Conservation (phyloP, 2,113 vertebrate species). For the Sceloporus tristichus region DNA sequence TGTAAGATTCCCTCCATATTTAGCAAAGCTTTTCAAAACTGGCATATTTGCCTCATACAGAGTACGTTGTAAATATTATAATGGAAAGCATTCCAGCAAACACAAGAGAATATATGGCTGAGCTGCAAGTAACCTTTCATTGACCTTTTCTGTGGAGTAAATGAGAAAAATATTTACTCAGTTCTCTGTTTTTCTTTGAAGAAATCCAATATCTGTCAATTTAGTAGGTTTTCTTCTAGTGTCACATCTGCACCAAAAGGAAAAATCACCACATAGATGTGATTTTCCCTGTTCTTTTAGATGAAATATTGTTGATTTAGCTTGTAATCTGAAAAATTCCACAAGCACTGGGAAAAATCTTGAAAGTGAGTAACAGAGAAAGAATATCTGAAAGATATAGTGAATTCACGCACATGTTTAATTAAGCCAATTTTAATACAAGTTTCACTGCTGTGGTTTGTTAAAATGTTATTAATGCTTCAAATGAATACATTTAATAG, state of each 20-base stretch:
- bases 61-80: background rate
- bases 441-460: constrained; percentile 42
- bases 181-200: background rate
- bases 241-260: background rate
- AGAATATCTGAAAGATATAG: constrained; percentile 55
- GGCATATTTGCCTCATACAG: no score
- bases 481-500: constrained; percentile 44
- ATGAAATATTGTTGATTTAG: no score
- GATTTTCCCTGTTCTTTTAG: background rate
- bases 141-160: background rate
- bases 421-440: constrained; percentile 35
- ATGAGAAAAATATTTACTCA: background rate
- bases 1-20: no score
- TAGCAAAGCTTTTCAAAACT: no score
- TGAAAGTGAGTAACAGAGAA: constrained; percentile 52
- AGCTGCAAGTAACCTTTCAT: background rate
- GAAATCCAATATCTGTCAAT: background rate
- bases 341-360: constrained; percentile 22
- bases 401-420: constrained; percentile 54
- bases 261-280: constrained; percentile 15
- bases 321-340: constrained; percentile 43
- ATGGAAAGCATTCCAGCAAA: background rate
- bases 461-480: constrained; percentile 45
- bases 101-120: background rate
- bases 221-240: no score